Evolutionary conservation across 2,888 invertebrate genomes (phyloP), one percentile per base, ranked within the genome.

Genomic region (Dryomyza anilis): DNA sequence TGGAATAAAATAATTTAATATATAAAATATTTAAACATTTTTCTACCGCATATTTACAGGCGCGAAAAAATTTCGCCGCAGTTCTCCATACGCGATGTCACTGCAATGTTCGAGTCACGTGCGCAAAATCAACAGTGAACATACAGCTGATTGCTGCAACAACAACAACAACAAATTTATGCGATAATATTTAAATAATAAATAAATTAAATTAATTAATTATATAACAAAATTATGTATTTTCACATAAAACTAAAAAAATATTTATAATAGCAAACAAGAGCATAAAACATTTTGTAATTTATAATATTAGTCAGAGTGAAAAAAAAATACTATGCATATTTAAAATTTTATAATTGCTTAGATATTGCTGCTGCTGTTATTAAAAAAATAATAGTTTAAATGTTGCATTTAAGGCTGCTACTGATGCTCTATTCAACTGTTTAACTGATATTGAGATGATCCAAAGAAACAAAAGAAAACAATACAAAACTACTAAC

Each of bases 61-160:
- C 88, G 88, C 81, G 90, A 90, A 71, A 89, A 89, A 79, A 84
- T 87, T 66, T 89, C 91, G 33, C 90, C 90, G 10, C 87, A 90
- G 48, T 89, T 89, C 82, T 90, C 90, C 79, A 93, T 93, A 73
- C 88, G 89, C 74, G 92, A 93, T 80, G 92, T 93, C 88, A 89
- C 93, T 67, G 92, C 92, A 69, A 87, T 92, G 80, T 93, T 93
- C 79, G 93, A 93, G 83, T 89, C 89, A 78, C 89, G 90, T 80
- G 88, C 88, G 67, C 83, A 83, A 78, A 83, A 83, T 73, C 82
- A 83, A 75, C 80, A 81, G 75, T 71, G 68, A 65, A 53, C 50
- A 60, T n/a, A n/a, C 39, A 14, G 23, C n/a, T 27, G 6, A 21
- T 52, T n/a, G 55, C 30, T 53, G 21, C 23, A 62, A 43, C 50